Evolutionary conservation across 2,113 vertebrate species (phyloP), one percentile per base, ranked within the genome.

Genomic region (Amphiprion ocellaris): DNA sequence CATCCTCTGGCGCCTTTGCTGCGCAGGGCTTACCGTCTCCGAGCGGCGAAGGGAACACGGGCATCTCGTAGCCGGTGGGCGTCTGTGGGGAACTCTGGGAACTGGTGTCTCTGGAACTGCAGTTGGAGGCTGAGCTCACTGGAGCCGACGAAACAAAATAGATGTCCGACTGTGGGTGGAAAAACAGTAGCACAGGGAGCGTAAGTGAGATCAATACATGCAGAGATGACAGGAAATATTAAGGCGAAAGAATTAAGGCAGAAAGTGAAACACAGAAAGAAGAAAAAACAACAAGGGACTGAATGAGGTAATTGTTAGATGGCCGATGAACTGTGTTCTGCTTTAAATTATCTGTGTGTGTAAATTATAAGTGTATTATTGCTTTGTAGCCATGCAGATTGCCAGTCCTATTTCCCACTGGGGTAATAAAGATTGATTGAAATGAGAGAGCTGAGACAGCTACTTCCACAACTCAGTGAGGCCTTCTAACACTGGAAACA

Each of bases 11-110:
- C 24, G 41, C 23, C 49, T 61, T 60, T 7, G 10, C 61, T 68
- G 54, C 2, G 21, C 19, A 16, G 73, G n/a, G 56, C 81, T 93
- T 95, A 99, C 98, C 98, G 90, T 99, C 98, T 28, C 95, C 90
- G 64, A 96, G 95, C 28, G 96, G 94, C 41, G 95, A 95, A 72
- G 96, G 96, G 87, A 97, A 96, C 77, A 95, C 93, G 4, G 95
- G 93, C 87, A 96, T 92, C 83, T 99, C 97, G 1, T 95, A 95
- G 87, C 95, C 94, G 0, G 96, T 96, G 0, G 96, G 97, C 7
- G 97, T 98, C 94, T 97, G 97, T 11, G 98, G 97, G 83, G 97
- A 98, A 87, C 91, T 96, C 82, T 95, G 96, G 64, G 96, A 97
- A 73, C 94, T 97, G 86, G 95, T 94, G 83, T 97, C 96, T 91